Evolutionary conservation across 2,888 invertebrate genomes (phyloP), one percentile per base, ranked within the genome.

Genomic region (Heliconius aoede): DNA sequence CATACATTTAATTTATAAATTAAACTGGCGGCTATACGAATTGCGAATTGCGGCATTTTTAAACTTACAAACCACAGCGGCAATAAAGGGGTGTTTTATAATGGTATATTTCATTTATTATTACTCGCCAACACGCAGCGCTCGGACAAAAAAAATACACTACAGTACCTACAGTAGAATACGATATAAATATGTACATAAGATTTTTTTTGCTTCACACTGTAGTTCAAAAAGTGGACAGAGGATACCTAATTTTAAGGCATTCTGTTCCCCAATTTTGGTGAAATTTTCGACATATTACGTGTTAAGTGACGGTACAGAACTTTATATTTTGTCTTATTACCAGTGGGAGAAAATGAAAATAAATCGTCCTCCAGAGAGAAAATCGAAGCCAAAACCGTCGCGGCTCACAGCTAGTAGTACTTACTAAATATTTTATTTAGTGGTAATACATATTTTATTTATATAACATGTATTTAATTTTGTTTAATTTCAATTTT

Each of bases 91-190:
- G 80, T 79, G 79, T 79, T 82, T 80, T 80, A 78, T 80, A 81
- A 77, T 77, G 77, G 80, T 76, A 80, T 81, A 80, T 79, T 78
- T 81, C 82, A 82, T 82, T 80, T 82, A 81, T 82, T 81, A 81
- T 82, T 80, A 74, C 81, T 76, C 72, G 80, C 40, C 67, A 80
- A 80, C 80, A 80, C 81, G 81, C 81, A 78, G 72, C 77, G 77
- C 78, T 72, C 76, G 77, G 69, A 46, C 72, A 64, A 51, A 40
- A 36, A 30, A 32, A 36, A 36, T 36, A 36, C 36, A 36, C 1
- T 36, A 36, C 36, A 36, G 36, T 36, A 1, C 36, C 9, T 65
- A 65, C 65, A 26, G 32, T 65, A 60, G 60, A 60, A 26, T 60
- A 26, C 24, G 26, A 28, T 60, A 26, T 60, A 60, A 15, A 60